Base-by-base conservation (phyloP, 2,797 vertebrate genomes). In the Fundulus diaphanus region DNA sequence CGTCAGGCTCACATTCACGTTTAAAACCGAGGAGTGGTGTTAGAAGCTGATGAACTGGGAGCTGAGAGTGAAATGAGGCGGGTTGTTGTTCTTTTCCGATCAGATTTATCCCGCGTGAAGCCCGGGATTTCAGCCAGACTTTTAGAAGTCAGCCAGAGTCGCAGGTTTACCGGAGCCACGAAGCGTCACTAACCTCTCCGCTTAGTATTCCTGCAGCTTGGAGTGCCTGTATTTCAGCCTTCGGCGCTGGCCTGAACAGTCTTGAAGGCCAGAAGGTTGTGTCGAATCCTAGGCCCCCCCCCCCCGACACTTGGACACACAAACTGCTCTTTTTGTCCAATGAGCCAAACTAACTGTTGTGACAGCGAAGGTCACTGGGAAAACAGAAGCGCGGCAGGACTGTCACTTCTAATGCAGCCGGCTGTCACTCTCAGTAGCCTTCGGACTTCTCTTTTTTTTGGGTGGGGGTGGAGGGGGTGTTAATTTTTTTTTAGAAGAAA, bases 361-460 rank as follows among this genome's bases (percentile, higher is more conserved):
- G 90, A 91, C 91, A 89, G 82, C 74, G 56, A 78, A 91, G 91
- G 92, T 91, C 87, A 72, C 27, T 42, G 78, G 77, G 77, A 87
- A 87, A 89, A 88, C 87, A 84, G 85, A 84, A 29, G 83, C 35
- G 78, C 68, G 66, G 79, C 68, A 51, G 76, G 65, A 78, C 51
- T 65, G 87, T 84, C 86, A 33, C 65, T 71, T 87, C 77, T 71
- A 70, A 88, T 92, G 69, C 85, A 71, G 65, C 68, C 44, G 13
- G 73, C 90, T 79, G 89, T 88, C 92, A 87, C 54, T 93, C 83
- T 13, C n/a, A 27, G 52, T 37, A 40, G 76, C 77, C 74, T 78
- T 51, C 6, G 7, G 75, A 77, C 59, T 49, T 71, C n/a, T 73
- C 71, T 29, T 13, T 54, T 35, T 61, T 35, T n/a, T n/a, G n/a